A percentile compares a stretch with the other conserved stretches of the same genome.
Evolutionary conservation across 1,140 invertebrate species (phyloP).

Genomic region (Zaprionus ghesquierei): DNA sequence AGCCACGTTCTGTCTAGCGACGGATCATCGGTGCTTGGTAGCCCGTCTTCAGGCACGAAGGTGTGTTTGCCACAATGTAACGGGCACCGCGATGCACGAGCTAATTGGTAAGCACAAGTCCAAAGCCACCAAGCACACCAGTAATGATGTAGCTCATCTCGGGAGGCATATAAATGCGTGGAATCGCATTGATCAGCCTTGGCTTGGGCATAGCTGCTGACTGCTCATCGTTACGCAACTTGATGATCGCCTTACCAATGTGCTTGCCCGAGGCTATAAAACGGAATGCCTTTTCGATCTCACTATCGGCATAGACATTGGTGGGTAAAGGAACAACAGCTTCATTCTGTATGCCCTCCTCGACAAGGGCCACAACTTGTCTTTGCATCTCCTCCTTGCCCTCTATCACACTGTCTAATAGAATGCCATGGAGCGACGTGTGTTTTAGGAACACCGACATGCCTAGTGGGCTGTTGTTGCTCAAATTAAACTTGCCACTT

Average conservation of each 20-base stretch:
- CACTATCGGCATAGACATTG: conserved; percentile 91
- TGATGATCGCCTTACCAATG: conserved; percentile 96
- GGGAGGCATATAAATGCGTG: conserved; percentile 93
- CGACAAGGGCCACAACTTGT: conserved; percentile 88
- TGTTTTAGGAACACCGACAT: conserved; percentile 98
- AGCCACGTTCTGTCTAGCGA: conserved; percentile 88
- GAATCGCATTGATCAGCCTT: conserved; percentile 89
- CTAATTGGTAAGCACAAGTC: conserved; percentile 96
- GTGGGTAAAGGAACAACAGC: conserved; percentile 92
- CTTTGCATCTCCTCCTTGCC: conserved; percentile 87
- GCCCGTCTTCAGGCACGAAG: conserved; percentile 92
- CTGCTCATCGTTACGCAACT: conserved; percentile 91
- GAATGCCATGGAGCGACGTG: conserved; percentile 97
- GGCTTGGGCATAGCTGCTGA: conserved; percentile 81
- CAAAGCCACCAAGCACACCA: conserved; percentile 97
- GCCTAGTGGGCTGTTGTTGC: conserved; percentile 93
- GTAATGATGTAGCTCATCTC: conserved; percentile 94
- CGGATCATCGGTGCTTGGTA: conserved; percentile 92
- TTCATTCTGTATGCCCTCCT: conserved; percentile 91
- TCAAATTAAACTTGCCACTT: conserved; percentile 98
- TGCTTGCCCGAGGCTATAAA: conserved; percentile 98
- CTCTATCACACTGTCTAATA: conserved; percentile 92
- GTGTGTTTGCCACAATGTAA: conserved; percentile 92
- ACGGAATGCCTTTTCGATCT: conserved; percentile 95
- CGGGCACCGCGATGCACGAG: conserved; percentile 92